Conservation (phyloP, 2,113 vertebrate genomes). For the Apus apus region DNA sequence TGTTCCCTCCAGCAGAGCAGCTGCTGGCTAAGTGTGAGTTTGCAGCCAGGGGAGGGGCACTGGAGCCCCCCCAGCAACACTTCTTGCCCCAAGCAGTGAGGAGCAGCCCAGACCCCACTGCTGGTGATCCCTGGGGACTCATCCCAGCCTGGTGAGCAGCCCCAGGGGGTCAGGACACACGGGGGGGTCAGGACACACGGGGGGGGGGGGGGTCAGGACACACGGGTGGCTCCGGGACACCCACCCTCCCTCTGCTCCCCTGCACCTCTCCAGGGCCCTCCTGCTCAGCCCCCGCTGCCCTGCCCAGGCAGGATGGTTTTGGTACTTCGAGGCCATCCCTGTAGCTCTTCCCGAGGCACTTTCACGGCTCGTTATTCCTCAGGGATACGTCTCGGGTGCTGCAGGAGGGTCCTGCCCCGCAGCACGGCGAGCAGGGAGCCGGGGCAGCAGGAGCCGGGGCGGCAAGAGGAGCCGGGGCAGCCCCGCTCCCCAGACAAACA, state of each 20-base stretch:
- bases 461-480: background rate
- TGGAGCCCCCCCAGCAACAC: background rate
- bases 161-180: fast-evolving
- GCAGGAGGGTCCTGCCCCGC: no score
- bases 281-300: background rate
- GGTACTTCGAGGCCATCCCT: no score
- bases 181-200: no score
- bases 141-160: fast-evolving
- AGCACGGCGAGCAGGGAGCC: no score
- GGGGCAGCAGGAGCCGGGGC: background rate
- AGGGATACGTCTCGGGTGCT: no score
- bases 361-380: no score
- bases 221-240: fast-evolving
- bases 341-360: no score
- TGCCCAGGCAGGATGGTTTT: no score
- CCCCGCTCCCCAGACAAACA: fast-evolving
- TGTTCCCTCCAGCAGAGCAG: background rate
- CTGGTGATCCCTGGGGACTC: fast-evolving
- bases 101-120: fast-evolving
- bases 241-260: no score
- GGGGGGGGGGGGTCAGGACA: no score
- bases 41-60: background rate
- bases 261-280: fast-evolving
- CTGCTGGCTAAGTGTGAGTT: fast-evolving
- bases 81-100: fast-evolving